phyloP scores from a whole-genome alignment of 1,140 invertebrate species.

The Zeugodacus cucurbitae region DNA sequence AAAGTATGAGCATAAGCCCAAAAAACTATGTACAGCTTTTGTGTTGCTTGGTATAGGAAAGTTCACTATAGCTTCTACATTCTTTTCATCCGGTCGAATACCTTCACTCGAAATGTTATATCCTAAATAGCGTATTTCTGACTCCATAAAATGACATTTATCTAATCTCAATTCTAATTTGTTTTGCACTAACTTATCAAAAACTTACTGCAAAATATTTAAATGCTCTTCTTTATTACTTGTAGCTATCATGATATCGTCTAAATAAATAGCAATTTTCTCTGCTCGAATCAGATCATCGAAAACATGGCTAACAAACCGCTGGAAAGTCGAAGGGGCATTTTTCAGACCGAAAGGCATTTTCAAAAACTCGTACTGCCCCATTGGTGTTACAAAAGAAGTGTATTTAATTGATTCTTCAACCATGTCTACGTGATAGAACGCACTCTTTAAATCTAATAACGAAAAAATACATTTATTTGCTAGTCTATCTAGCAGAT shows the following conservation, averaged over 20 bases:
- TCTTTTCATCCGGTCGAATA: slow-evolving; percentile 48
- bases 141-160: slow-evolving; percentile 49
- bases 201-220: background rate
- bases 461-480: no score
- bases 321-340: background rate
- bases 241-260: no score
- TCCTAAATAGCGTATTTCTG: slow-evolving; percentile 60
- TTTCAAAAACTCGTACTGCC: background rate
- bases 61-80: slow-evolving; percentile 47
- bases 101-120: slow-evolving; percentile 47
- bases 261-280: no score
- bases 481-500: no score
- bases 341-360: background rate
- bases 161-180: background rate
- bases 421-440: no score
- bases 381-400: background rate
- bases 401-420: no score
- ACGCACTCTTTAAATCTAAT: no score
- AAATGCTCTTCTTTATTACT: background rate
- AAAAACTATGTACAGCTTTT: slow-evolving; percentile 48
- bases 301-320: background rate
- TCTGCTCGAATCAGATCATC: background rate
- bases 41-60: slow-evolving; percentile 49
- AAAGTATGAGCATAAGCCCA: slow-evolving; percentile 50
- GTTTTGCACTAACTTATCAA: background rate